Evolutionary conservation across 2,797 vertebrate genomes (phyloP).

Genomic region (Phataginus tricuspis): DNA sequence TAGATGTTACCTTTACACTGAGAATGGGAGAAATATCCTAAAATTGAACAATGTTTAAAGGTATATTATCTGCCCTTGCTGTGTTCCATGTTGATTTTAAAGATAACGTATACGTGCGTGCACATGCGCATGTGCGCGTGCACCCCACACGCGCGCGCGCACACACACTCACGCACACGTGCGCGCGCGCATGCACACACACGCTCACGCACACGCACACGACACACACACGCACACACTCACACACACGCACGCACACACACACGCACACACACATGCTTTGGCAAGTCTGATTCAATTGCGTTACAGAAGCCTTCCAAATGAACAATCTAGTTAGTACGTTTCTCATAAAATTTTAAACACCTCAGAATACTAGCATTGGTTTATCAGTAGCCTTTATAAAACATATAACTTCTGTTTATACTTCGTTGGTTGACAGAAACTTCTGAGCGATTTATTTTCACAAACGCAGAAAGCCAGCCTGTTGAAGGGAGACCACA

Average conservation of each 20-base stretch:
- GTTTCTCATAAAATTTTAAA: not conserved
- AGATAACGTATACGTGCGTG: not conserved
- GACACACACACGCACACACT: too few species aligned
- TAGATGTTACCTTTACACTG: not conserved
- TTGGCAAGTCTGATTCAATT: not conserved
- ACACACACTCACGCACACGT: too few species aligned
- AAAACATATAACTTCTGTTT: not conserved
- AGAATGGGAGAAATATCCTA: not conserved
- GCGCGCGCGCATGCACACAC: too few species aligned
- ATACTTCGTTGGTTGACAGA: not conserved
- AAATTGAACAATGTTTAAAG: not conserved
- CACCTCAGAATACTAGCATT: not conserved
- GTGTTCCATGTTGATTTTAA: not conserved
- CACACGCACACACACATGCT: not conserved
- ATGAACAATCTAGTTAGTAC: not conserved
- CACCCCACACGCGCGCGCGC: too few species aligned
- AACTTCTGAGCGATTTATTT: not conserved
- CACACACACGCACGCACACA: too few species aligned
- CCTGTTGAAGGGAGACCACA: not conserved
- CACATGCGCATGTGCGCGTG: not conserved
- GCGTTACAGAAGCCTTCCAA: not conserved
- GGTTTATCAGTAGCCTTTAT: not conserved
- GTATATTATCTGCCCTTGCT: not conserved
- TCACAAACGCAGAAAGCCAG: not conserved
- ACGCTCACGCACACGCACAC: too few species aligned